A percentile compares a stretch with the other conserved stretches of the same genome.
Conservation (phyloP, 1,140 invertebrate genomes). For the Heliothis virescens region DNA sequence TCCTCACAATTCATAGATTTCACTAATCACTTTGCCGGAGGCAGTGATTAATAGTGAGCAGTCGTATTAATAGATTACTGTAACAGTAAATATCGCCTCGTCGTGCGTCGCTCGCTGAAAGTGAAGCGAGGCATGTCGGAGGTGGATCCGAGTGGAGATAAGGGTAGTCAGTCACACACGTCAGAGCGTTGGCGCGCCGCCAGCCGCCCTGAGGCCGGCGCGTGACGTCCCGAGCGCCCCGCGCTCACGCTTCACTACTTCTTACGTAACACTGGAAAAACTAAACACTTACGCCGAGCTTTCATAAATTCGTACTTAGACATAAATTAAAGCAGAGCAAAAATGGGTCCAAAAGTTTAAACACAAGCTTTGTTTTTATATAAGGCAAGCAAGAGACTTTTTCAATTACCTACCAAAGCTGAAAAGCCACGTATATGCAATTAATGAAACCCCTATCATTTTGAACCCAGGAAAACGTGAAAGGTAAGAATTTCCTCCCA, state of each 20-base stretch:
- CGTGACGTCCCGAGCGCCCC: not conserved
- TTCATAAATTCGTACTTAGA: constrained; percentile 13
- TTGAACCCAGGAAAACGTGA: constrained; percentile 16
- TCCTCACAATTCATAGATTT: not conserved
- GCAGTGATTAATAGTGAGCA: constrained; percentile 23
- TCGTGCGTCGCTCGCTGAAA: constrained; percentile 18
- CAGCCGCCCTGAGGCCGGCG: constrained; percentile 52
- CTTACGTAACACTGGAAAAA: constrained; percentile 51
- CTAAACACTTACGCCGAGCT: constrained; percentile 11
- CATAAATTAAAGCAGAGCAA: constrained; percentile 1
- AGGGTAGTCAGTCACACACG: constrained; percentile 60
- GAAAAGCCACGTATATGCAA: not conserved
- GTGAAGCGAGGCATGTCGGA: constrained; percentile 55
- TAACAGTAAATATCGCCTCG: constrained; percentile 20
- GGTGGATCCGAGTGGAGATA: constrained; percentile 69
- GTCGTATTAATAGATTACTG: constrained; percentile 11
- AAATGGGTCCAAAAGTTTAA: not conserved
- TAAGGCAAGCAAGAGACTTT: not conserved
- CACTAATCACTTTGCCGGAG: constrained; percentile 20
- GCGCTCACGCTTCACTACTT: constrained; percentile 36
- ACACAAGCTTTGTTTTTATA: not conserved
- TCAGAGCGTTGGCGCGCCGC: constrained; percentile 67
- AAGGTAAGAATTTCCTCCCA: constrained; percentile 15
- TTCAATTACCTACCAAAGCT: not conserved
- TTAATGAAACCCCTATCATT: constrained; percentile 8